A percentile compares a stretch with the other conserved stretches of the same genome.
These are phyloP conservation scores for Otus sunia DNA, from an alignment of 2,113 vertebrate species.

Conservation along the genomic window DNA sequence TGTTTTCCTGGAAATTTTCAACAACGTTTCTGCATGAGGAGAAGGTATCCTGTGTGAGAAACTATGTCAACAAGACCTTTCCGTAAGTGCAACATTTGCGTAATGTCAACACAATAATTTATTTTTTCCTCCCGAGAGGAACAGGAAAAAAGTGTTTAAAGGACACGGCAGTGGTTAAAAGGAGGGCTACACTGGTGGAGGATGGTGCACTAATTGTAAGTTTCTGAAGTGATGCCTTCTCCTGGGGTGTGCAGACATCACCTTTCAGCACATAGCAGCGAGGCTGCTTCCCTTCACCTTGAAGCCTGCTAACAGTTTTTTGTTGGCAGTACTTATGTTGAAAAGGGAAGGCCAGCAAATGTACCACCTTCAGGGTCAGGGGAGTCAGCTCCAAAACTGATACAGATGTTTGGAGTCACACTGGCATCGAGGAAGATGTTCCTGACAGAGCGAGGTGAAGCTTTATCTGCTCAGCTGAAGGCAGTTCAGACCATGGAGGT, in stretches of 20 bases:
- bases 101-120: constrained; percentile 27
- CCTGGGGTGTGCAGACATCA: background rate
- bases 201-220: background rate
- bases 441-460: background rate
- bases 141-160: constrained; percentile 53
- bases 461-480: background rate
- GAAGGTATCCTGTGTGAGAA: background rate
- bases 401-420: background rate
- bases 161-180: background rate
- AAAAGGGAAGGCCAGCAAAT: background rate
- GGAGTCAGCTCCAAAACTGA: background rate
- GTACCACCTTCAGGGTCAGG: background rate
- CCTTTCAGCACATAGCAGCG: background rate
- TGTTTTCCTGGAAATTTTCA: background rate
- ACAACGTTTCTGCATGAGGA: background rate
- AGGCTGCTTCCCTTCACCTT: background rate
- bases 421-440: background rate
- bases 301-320: background rate
- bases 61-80: constrained; percentile 9
- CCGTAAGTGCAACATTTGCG: background rate
- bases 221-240: constrained; percentile 13
- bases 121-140: constrained; percentile 37
- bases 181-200: background rate
- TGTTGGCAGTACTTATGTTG: background rate
- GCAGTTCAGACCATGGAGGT: background rate